Conservation (phyloP, 2,888 invertebrate species). For the Epinotia ramella region DNA sequence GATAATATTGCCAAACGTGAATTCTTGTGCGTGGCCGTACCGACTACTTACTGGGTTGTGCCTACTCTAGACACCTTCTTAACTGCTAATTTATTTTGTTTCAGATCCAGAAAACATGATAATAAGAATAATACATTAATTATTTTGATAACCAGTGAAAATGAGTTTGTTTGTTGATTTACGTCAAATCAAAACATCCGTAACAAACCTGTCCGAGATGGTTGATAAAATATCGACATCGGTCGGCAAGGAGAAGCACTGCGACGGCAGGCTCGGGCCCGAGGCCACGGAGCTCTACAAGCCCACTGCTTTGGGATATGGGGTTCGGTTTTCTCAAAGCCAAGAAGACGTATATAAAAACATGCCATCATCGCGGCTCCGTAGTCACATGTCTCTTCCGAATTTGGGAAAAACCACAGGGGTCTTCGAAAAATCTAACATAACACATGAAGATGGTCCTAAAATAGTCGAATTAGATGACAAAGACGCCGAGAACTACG, state of each 20-base stretch:
- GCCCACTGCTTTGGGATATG: constrained; percentile 76
- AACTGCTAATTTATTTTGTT: constrained; percentile 24
- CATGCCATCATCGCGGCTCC: constrained; percentile 77
- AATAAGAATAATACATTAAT: neutral
- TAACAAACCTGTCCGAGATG: constrained; percentile 80
- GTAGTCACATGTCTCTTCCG: constrained; percentile 81
- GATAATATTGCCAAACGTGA: neutral
- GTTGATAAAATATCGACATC: constrained; percentile 78
- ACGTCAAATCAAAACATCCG: constrained; percentile 80
- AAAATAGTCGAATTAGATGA: constrained; percentile 77
- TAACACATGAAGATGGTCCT: constrained; percentile 60
- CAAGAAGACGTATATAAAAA: constrained; percentile 78
- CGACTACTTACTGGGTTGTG: neutral
- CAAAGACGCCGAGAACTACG: constrained; percentile 59
- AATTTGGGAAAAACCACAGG: constrained; percentile 75
- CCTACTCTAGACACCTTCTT: neutral
- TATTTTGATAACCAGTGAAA: constrained; percentile 48
- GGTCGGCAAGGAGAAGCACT: constrained; percentile 63
- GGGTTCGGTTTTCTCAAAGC: constrained; percentile 78
- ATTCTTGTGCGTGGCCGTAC: neutral
- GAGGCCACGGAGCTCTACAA: constrained; percentile 69
- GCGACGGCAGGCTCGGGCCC: constrained; percentile 62
- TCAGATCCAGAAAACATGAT: constrained; percentile 33
- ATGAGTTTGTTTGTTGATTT: constrained; percentile 83
- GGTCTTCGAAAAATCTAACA: constrained; percentile 63